These are phyloP conservation scores for Corythornis madagascariensis DNA, from an alignment of 2,113 vertebrate species.

Conservation along the genomic window DNA sequence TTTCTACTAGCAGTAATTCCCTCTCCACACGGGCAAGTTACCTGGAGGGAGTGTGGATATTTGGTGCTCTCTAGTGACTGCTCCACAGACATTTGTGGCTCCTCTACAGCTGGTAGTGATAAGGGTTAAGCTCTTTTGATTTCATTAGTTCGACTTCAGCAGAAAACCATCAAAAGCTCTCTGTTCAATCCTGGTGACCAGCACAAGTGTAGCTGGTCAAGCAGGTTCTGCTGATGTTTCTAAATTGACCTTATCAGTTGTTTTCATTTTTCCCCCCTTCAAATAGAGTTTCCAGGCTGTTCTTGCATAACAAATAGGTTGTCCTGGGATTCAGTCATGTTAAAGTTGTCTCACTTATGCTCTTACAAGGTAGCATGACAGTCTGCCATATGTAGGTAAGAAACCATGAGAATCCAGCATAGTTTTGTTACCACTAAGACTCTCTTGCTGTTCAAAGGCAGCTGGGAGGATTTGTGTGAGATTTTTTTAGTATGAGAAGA, in stretches of 20 bases:
- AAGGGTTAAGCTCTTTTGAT: background rate
- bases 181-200: background rate
- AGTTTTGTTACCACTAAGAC: background rate
- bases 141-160: background rate
- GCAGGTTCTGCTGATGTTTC: background rate
- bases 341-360: background rate
- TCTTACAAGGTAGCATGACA: background rate
- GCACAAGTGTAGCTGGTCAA: background rate
- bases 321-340: background rate
- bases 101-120: background rate
- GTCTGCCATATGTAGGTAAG: background rate
- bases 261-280: background rate
- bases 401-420: background rate
- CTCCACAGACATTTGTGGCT: background rate
- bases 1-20: background rate
- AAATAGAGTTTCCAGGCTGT: background rate
- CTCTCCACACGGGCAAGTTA: background rate
- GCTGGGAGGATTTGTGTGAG: background rate
- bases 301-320: background rate
- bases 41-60: background rate
- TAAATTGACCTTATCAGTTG: background rate
- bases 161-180: background rate
- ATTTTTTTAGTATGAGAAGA: background rate
- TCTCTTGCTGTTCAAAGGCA: background rate
- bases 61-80: slow-evolving; percentile 58